Evolutionary conservation across 2,797 vertebrate genomes (phyloP).

Genomic region (Hirundo rustica): DNA sequence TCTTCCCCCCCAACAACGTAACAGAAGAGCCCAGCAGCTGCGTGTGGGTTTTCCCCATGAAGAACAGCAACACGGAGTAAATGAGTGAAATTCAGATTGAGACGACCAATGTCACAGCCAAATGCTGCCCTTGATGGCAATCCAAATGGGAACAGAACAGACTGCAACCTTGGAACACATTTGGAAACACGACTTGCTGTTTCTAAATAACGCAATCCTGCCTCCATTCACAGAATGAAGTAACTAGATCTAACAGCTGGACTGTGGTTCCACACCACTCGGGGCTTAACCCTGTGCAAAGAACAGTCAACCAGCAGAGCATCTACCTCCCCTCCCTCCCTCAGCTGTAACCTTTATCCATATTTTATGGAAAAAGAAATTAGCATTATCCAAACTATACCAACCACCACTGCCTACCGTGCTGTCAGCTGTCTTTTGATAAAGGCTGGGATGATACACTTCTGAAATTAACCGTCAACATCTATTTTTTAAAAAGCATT

Average conservation of each 20-base stretch:
- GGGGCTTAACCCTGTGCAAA: neutral
- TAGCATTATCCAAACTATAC: neutral
- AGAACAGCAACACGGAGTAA: neutral
- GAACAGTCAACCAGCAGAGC: neutral
- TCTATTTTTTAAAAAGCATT: neutral
- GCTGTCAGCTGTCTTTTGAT: neutral
- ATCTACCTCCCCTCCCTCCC: neutral
- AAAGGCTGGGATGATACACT: neutral
- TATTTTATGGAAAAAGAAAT: neutral
- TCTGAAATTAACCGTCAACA: constrained; percentile 6
- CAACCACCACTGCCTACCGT: rapidly evolving
- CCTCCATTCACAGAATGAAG: neutral
- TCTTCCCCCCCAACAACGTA: rapidly evolving
- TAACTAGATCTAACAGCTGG: neutral
- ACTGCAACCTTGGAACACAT: neutral
- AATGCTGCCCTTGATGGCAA: neutral
- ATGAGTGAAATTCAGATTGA: neutral
- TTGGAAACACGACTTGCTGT: neutral
- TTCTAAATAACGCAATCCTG: neutral
- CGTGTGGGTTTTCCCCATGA: rapidly evolving
- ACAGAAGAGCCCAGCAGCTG: neutral
- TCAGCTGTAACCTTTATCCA: neutral
- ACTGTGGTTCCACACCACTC: neutral
- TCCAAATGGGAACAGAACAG: neutral
- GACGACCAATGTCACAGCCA: neutral